Percentiles rank a stretch among this genome's conserved stretches.
Conservation (phyloP, 2,888 invertebrate species). For the Eueremaeus valkanovi region DNA sequence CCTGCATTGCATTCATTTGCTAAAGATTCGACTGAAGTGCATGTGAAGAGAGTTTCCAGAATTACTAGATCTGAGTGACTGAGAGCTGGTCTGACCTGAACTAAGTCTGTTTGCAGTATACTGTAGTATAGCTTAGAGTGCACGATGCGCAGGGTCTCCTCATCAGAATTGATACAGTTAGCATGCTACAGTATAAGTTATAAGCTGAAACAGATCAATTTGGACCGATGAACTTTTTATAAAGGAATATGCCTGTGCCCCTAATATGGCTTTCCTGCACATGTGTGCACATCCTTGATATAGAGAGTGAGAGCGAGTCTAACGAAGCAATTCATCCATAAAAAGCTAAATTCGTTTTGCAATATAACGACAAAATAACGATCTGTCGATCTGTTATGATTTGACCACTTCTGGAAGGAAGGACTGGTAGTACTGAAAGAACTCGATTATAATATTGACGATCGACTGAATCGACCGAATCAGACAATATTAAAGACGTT, state of each 20-base stretch:
- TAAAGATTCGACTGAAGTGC: background rate
- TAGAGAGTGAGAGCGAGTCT: conserved; percentile 22
- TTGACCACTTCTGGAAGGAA: conserved; percentile 16
- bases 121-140: too few relatives aligned
- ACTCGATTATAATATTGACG: conserved; percentile 32
- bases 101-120: too few relatives aligned
- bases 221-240: too few relatives aligned
- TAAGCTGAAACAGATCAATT: too few relatives aligned
- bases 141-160: background rate
- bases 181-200: too few relatives aligned
- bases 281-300: background rate
- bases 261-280: too few relatives aligned
- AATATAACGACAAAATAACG: conserved; percentile 35
- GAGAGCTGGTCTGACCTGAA: too few relatives aligned
- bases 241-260: too few relatives aligned
- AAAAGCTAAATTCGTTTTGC: conserved; percentile 37
- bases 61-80: background rate
- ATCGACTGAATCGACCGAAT: background rate
- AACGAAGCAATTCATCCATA: conserved; percentile 34
- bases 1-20: conserved; percentile 32
- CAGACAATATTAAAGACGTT: conserved; percentile 33
- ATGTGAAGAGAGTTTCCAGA: background rate
- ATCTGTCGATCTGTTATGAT: conserved; percentile 37
- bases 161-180: too few relatives aligned
- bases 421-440: too few relatives aligned